Evolutionary conservation across 2,888 invertebrate species (phyloP).

Genomic region (Lasioglossum marginatum): DNA sequence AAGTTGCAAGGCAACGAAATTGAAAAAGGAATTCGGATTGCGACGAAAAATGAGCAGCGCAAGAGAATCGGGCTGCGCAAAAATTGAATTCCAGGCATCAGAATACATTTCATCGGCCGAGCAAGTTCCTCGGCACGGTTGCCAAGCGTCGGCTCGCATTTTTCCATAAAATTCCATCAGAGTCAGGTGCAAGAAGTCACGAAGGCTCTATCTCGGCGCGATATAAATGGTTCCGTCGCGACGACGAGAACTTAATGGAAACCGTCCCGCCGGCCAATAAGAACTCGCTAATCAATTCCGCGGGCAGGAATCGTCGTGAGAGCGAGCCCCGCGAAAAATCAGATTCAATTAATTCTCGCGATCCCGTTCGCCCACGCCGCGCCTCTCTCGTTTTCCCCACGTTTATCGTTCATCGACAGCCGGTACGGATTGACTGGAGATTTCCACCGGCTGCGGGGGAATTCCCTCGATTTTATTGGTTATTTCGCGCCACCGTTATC

Average conservation of each 20-base stretch:
- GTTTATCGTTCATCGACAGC: conserved; percentile 17
- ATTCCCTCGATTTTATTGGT: conserved; percentile 14
- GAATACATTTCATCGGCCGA: not conserved
- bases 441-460: not conserved
- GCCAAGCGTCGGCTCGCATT: not conserved
- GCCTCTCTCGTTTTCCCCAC: not conserved
- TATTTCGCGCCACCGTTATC: not conserved
- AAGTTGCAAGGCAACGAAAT: not conserved
- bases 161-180: not conserved
- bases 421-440: conserved; percentile 11
- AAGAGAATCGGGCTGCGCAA: not conserved
- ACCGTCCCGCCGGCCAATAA: conserved; percentile 41
- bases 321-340: conserved; percentile 38
- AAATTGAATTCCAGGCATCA: not conserved
- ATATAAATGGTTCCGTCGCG: conserved; percentile 60
- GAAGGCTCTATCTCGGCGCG: conserved; percentile 46
- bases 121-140: not conserved
- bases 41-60: not conserved
- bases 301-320: not conserved
- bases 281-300: conserved; percentile 53
- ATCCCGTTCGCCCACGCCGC: not conserved
- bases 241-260: conserved; percentile 38
- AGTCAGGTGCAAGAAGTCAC: conserved; percentile 45
- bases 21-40: not conserved
- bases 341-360: conserved; percentile 27